Percentiles rank a stretch among this genome's conserved stretches.
Conservation (phyloP, 2,888 invertebrate species). For the Ochlodes sylvanus region DNA sequence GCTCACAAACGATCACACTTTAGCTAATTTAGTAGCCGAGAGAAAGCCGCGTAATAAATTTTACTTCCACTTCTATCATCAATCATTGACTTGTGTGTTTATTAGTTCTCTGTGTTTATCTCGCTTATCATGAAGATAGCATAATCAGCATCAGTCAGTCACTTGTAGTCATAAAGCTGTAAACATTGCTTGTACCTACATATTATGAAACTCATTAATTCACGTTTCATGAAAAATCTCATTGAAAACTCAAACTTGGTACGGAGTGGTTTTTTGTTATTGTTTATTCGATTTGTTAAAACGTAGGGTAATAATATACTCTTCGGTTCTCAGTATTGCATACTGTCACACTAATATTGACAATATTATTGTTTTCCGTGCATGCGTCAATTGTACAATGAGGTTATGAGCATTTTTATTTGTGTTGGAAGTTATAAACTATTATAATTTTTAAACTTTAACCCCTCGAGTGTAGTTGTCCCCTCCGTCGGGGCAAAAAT, state of each 20-base stretch:
- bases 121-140: slow-evolving; percentile 30
- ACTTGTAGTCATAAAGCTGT: slow-evolving; percentile 44
- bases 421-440: background rate
- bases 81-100: slow-evolving; percentile 31
- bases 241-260: slow-evolving; percentile 53
- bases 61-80: slow-evolving; percentile 22
- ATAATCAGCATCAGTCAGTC: slow-evolving; percentile 37
- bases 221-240: slow-evolving; percentile 49
- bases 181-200: slow-evolving; percentile 47
- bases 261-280: slow-evolving; percentile 51
- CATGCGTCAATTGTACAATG: background rate
- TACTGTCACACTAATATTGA: slow-evolving; percentile 15
- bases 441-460: no score
- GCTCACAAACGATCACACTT: background rate
- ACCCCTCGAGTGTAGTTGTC: no score
- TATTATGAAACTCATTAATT: slow-evolving; percentile 49
- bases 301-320: no score
- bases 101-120: slow-evolving; percentile 29
- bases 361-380: slow-evolving; percentile 10
- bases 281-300: slow-evolving; percentile 37
- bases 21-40: background rate
- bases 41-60: slow-evolving; percentile 4
- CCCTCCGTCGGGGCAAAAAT: no score
- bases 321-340: slow-evolving; percentile 7
- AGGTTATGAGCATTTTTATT: background rate